phyloP scores from a whole-genome alignment of 2,888 invertebrate species.

The Tenthredo amoena region DNA sequence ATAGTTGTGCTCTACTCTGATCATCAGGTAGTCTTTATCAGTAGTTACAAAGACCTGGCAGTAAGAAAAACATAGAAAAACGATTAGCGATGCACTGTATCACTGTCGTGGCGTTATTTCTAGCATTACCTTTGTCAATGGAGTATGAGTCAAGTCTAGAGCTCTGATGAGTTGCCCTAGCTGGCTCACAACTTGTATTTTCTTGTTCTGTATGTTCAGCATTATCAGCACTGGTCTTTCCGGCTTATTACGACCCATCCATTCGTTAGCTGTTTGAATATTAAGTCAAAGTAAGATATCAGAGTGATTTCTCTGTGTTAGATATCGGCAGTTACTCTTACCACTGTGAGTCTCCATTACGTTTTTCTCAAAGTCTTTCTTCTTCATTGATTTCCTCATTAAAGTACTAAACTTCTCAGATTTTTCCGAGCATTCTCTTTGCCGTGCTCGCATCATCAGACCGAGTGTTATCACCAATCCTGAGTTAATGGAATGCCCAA shows the following conservation, averaged over 20 bases:
- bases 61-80: not conserved
- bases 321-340: slow-evolving; percentile 31
- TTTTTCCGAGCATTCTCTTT: not conserved
- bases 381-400: slow-evolving; percentile 17
- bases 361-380: not conserved
- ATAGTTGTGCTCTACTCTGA: slow-evolving; percentile 79
- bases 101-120: not conserved
- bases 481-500: not conserved
- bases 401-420: not conserved
- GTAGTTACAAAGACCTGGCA: slow-evolving; percentile 72
- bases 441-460: not conserved
- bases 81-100: not conserved
- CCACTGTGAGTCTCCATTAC: slow-evolving; percentile 40
- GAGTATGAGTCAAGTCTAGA: slow-evolving; percentile 73
- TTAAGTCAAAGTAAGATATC: slow-evolving; percentile 19
- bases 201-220: slow-evolving; percentile 70
- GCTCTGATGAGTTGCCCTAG: slow-evolving; percentile 76
- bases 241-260: slow-evolving; percentile 74
- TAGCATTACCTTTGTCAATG: not conserved
- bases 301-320: not conserved
- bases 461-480: not conserved
- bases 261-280: slow-evolving; percentile 72
- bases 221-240: slow-evolving; percentile 75
- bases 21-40: slow-evolving; percentile 75
- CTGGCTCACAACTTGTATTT: slow-evolving; percentile 75